Base-by-base conservation (phyloP, 2,113 vertebrate species). In the Dunckerocampus dactyliophorus region DNA sequence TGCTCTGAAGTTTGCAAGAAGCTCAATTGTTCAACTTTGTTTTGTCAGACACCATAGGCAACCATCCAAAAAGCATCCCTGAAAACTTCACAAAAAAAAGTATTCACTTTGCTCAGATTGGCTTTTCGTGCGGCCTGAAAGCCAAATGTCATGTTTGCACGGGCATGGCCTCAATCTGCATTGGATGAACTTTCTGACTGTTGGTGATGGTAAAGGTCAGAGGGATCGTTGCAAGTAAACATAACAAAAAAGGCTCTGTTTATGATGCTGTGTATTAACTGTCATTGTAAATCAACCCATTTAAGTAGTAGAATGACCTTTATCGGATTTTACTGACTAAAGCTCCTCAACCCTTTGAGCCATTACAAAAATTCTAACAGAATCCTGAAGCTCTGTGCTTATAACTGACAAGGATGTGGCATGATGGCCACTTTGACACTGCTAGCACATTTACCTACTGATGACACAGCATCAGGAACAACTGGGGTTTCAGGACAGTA, bases 121-220 rank as follows among this genome's bases (percentile, higher is more conserved):
- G 28, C 21, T 24, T 51, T 8, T 13, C 28, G 17, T 53, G 28
- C 5, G 28, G 28, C 8, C 16, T 9, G 16, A 54, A 37, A 8
- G 17, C 50, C 21, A 15, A 22, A 21, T 24, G 22, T 8, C 24
- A 17, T 37, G 28, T 34, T 54, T 54, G 12, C 31, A 22, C 28
- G 22, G 22, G 28, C 24, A 3, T n/a, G 28, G 28, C 28, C 52
- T 52, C 50, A 31, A 17, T 28, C 50, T 52, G 24, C 15, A 31
- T 52, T 1, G 17, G 52, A 37, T 6, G 28, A 28, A 12, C 28
- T 24, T 49, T 37, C 14, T 42, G 51, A 31, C 49, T 57, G 45
- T 52, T 50, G 57, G n/a, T 62, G 59, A 57, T 5, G 19, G n/a
- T 45, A 37, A 47, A 47, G 57, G 49, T 54, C 21, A 67, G 10